Percentiles rank a stretch among this genome's conserved stretches.
Evolutionary conservation across 37 sponge, comb jelly and placozoan species (phyloP).

Genomic region (Corticium candelabrum): DNA sequence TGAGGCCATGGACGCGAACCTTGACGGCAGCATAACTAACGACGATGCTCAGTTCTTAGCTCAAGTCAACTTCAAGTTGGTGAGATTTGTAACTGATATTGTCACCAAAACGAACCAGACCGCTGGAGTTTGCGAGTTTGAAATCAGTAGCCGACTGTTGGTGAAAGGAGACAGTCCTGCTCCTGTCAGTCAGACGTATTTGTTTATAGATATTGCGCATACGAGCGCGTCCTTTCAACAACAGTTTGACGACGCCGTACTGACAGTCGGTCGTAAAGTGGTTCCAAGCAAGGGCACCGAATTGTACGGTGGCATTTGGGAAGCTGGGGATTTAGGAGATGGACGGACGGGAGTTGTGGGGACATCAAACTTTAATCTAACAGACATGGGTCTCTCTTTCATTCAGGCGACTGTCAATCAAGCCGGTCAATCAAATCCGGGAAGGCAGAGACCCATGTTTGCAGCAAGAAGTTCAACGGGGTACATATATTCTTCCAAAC

Average conservation of each 20-base stretch:
- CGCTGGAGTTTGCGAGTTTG: constrained; percentile 13
- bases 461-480: constrained; percentile 9
- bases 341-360: constrained; percentile 26
- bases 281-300: constrained; percentile 8
- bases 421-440: constrained; percentile 6
- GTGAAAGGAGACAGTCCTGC: constrained; percentile 10
- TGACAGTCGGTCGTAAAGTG: constrained; percentile 18
- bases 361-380: constrained; percentile 15
- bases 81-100: constrained; percentile 19
- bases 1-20: not conserved
- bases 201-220: constrained; percentile 39
- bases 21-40: not conserved
- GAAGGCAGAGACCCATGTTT: constrained; percentile 32
- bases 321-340: constrained; percentile 21
- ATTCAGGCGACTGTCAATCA: constrained; percentile 52
- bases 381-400: constrained; percentile 40
- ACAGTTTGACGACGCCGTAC: constrained; percentile 25
- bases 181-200: constrained; percentile 1
- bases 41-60: constrained; percentile 8
- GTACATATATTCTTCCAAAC: constrained; percentile 2
- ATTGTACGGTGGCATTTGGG: constrained; percentile 43
- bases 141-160: constrained; percentile 18
- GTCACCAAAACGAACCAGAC: constrained; percentile 6
- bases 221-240: constrained; percentile 24
- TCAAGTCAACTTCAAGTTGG: constrained; percentile 18